Evolutionary conservation across 2,888 invertebrate species (phyloP), one percentile per base, ranked within the genome.

Genomic region (Idaea dimidiata): DNA sequence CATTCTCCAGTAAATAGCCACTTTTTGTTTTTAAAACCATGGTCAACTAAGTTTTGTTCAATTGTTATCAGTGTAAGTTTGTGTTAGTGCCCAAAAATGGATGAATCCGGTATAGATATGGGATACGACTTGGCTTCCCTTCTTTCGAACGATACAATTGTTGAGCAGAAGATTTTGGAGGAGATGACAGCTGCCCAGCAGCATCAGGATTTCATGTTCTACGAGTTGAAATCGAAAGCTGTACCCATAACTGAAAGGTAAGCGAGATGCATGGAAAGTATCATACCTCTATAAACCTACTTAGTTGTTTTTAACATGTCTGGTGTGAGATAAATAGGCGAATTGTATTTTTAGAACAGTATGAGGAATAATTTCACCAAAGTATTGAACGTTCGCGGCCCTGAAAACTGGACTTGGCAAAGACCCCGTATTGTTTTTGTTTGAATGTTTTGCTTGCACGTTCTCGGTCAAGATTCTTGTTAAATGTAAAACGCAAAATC

Each of bases 81-180:
- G 87, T 86, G 88, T 77, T 80, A 77, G 73, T 77, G 76, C 78
- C 79, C 66, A 73, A 89, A 83, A 81, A 94, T 94, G 94, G 94
- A 94, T 85, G 94, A 94, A 83, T 94, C 94, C 75, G 94, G 94
- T 71, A 94, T 94, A 74, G 94, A 94, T 78, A 93, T 94, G 93
- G 94, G 93, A 67, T 94, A 94, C 78, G 94, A 94, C 89, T 91
- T 94, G 77, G 93, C 93, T 66, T 93, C 94, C 69, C 89, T 94
- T 72, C 88, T 93, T 70, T 88, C 91, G 70, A 93, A 93, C 77
- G 93, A 93, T 82, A 91, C 89, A 74, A 93, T 87, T 76, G 83
- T 86, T 73, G 93, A 93, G 76, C 90, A 90, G 77, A 92, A 86
- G 83, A 90, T 90, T 70, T 87, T 94, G 73, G 93, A 93, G 71